Conservation (phyloP, 2,797 vertebrate genomes). For the Sebastiscus albofasciatus region DNA sequence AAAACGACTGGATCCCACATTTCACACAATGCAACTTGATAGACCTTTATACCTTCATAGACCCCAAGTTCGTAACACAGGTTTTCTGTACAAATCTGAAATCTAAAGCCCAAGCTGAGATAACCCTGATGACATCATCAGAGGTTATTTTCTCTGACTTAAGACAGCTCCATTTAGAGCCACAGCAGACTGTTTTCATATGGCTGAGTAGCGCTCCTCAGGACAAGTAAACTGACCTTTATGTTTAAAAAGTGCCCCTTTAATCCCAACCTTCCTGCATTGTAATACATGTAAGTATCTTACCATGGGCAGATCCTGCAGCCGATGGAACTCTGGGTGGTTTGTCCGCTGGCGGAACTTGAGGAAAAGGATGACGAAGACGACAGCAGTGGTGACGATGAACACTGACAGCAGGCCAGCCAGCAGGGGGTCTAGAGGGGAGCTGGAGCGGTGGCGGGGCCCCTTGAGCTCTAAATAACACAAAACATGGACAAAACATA, state of each 20-base stretch:
- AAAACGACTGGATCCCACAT: neutral
- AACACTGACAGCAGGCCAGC: constrained; percentile 88
- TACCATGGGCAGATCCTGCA: constrained; percentile 94
- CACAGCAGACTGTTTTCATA: neutral
- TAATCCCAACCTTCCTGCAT: neutral
- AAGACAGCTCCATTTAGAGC: neutral
- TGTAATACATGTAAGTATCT: constrained; percentile 29
- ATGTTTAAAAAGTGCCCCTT: neutral
- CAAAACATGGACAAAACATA: neutral
- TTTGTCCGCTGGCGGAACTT: constrained; percentile 85
- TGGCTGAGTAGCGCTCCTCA: neutral
- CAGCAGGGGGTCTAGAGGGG: constrained; percentile 85
- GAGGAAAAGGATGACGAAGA: constrained; percentile 87
- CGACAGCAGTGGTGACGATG: constrained; percentile 85
- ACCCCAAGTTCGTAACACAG: neutral
- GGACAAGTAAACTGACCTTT: neutral
- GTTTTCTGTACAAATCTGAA: neutral
- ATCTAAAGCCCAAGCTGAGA: neutral
- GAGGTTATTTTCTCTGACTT: neutral
- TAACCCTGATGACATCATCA: no score
- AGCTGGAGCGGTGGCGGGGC: constrained; percentile 39
- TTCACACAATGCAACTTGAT: neutral
- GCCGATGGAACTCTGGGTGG: constrained; percentile 89
- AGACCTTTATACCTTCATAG: neutral
- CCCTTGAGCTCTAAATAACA: constrained; percentile 55